Conservation (phyloP, 2,113 vertebrate species). For the Malurus cyaneus region DNA sequence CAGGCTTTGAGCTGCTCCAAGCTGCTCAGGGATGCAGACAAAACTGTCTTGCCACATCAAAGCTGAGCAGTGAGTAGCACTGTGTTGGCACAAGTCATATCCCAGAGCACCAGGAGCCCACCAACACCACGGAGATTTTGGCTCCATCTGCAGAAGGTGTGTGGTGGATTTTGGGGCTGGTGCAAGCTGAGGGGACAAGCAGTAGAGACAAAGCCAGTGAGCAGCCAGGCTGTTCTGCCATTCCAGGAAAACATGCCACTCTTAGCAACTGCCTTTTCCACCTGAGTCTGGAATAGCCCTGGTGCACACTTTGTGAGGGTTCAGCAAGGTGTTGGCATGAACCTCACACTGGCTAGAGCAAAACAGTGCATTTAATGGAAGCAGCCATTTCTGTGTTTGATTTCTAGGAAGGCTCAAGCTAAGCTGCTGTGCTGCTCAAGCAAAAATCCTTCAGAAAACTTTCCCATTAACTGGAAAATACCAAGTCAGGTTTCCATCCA, state of each 20-base stretch:
- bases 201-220: neutral
- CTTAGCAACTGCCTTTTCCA: neutral
- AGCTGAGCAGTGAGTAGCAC: neutral
- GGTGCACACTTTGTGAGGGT: neutral
- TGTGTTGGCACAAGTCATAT: neutral
- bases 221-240: neutral
- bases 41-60: constrained; percentile 7
- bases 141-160: neutral
- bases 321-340: neutral
- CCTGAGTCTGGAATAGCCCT: neutral
- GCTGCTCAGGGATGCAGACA: neutral
- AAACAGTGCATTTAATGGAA: neutral
- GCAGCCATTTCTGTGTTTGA: neutral
- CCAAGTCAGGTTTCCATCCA: constrained; percentile 5
- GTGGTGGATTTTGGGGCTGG: neutral
- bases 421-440: neutral
- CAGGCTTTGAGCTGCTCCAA: neutral
- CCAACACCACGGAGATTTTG: neutral
- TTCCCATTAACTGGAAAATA: constrained; percentile 9
- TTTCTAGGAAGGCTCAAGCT: neutral
- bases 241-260: neutral
- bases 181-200: neutral
- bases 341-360: neutral
- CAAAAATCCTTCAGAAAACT: neutral
- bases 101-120: neutral